phyloP scores from a whole-genome alignment of 2,113 vertebrate genomes.

The Nothoprocta perdicaria region DNA sequence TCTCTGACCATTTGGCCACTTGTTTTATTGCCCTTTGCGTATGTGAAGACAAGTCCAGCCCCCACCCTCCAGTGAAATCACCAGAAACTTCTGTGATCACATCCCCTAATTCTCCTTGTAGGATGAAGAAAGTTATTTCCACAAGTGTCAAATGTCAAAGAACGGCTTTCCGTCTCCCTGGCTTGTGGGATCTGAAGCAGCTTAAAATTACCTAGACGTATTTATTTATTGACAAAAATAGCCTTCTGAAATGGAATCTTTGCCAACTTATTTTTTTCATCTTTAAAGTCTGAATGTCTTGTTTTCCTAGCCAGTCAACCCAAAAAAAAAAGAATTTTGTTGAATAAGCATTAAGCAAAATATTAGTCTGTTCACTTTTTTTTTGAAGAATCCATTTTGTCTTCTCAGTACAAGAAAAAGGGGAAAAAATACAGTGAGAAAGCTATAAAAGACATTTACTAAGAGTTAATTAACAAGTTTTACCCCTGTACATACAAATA shows the following conservation, averaged over 20 bases:
- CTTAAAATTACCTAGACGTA: background rate
- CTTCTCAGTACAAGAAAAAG: too few relatives aligned
- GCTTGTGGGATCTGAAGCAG: background rate
- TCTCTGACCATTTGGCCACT: slow-evolving; percentile 39
- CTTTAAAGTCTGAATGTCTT: background rate
- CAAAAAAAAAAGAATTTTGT: background rate
- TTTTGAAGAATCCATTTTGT: background rate
- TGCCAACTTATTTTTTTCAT: background rate
- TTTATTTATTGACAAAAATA: background rate
- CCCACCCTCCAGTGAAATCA: background rate
- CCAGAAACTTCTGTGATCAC: background rate
- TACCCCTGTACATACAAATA: background rate
- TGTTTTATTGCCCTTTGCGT: background rate
- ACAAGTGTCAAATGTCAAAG: background rate
- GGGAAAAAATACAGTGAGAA: background rate
- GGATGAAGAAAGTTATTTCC: background rate
- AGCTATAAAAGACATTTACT: background rate
- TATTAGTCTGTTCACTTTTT: background rate
- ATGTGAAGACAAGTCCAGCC: background rate
- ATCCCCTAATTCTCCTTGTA: background rate
- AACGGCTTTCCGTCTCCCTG: background rate
- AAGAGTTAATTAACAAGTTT: background rate
- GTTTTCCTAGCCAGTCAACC: background rate
- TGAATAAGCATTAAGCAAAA: background rate
- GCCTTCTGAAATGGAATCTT: background rate